Evolutionary conservation across 2,797 vertebrate genomes (phyloP).

Genomic region (Todus mexicanus): DNA sequence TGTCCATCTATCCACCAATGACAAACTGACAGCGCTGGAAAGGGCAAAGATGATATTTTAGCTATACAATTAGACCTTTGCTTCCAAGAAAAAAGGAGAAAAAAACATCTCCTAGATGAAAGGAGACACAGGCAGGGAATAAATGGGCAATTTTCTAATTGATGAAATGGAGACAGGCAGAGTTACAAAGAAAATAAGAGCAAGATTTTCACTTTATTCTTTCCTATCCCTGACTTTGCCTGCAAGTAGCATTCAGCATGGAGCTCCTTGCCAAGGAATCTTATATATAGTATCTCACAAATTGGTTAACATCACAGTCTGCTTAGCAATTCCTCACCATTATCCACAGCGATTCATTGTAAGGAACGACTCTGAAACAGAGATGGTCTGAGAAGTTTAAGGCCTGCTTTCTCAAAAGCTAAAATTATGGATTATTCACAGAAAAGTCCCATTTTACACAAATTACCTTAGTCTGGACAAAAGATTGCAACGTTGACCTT

Average conservation of each 20-base stretch:
- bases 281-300: constrained; percentile 22
- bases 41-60: constrained; percentile 62
- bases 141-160: constrained; percentile 69
- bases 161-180: constrained; percentile 36
- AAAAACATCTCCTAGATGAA: constrained; percentile 38
- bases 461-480: constrained; percentile 63
- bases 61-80: constrained; percentile 58
- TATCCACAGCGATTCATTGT: not conserved
- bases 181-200: constrained; percentile 44
- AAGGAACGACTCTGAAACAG: constrained; percentile 42
- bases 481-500: constrained; percentile 57
- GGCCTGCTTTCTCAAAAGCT: constrained; percentile 58
- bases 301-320: constrained; percentile 58
- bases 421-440: constrained; percentile 45
- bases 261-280: constrained; percentile 6
- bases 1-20: constrained; percentile 59
- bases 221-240: not conserved
- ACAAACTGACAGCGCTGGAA: constrained; percentile 51
- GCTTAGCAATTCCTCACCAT: constrained; percentile 33
- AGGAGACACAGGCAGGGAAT: constrained; percentile 54
- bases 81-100: constrained; percentile 31
- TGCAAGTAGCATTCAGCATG: constrained; percentile 11
- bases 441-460: constrained; percentile 50
- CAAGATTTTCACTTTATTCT: constrained; percentile 29
- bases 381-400: constrained; percentile 33